Evolutionary conservation across 2,888 invertebrate genomes (phyloP).

Genomic region (Drosophila affinis): DNA sequence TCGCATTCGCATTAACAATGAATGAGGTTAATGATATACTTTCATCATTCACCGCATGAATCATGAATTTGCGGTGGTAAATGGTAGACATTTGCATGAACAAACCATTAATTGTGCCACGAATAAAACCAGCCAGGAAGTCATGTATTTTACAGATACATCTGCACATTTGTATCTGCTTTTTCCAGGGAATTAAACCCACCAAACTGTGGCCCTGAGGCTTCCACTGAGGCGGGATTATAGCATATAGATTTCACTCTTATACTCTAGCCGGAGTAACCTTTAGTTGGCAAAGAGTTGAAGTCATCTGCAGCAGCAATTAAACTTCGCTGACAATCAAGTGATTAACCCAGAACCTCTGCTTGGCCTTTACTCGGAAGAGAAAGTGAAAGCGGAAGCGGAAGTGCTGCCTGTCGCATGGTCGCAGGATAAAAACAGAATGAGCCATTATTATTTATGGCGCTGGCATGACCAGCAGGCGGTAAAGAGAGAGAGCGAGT

Average conservation of each 20-base stretch:
- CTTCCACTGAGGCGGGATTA: not conserved
- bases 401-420: constrained; percentile 10
- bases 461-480: constrained; percentile 10
- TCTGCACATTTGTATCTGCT: not conserved
- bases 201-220: not conserved
- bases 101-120: constrained; percentile 13
- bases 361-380: not conserved
- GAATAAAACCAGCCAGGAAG: constrained; percentile 11
- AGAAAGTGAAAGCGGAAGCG: constrained; percentile 20
- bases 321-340: not conserved
- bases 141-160: not conserved
- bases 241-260: not conserved
- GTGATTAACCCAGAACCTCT: constrained; percentile 19
- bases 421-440: constrained; percentile 30
- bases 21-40: constrained; percentile 40
- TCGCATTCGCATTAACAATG: constrained; percentile 14
- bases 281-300: not conserved
- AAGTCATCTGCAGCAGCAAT: not conserved
- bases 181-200: not conserved
- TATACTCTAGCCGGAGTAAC: not conserved
- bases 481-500: not conserved
- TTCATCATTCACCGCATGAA: not conserved
- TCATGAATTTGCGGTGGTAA: constrained; percentile 3
- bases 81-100: constrained; percentile 23
- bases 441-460: constrained; percentile 61